Conservation (phyloP, 2,113 vertebrate species). For the Synodontis membranacea region DNA sequence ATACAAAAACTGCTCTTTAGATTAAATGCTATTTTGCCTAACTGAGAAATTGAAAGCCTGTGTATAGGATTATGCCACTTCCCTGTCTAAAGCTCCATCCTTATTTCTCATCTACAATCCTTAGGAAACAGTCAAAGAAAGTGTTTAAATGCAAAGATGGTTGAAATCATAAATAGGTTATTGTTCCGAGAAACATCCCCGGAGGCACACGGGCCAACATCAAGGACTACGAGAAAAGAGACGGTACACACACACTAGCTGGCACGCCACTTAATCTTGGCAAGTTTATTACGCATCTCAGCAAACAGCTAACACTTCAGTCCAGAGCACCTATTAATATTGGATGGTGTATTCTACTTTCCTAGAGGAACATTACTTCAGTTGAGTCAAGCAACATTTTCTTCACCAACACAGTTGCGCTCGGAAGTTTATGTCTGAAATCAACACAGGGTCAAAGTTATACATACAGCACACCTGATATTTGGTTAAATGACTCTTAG, state of each 20-base stretch:
- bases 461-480: no score
- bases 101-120: background rate
- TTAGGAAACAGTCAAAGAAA: background rate
- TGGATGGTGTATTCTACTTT: background rate
- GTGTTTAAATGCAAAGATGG: no score
- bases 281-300: background rate
- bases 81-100: background rate
- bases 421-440: no score
- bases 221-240: background rate
- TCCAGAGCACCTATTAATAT: background rate
- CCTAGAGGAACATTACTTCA: no score
- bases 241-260: background rate
- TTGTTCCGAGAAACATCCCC: background rate
- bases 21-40: background rate
- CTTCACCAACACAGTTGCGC: background rate
- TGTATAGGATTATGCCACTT: background rate
- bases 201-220: background rate
- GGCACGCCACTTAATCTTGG: background rate
- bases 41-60: background rate
- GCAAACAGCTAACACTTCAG: background rate
- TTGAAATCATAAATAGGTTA: background rate
- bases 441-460: no score
- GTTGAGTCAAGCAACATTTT: background rate
- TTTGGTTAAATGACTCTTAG: no score
- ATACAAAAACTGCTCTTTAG: no score